A percentile compares a stretch with the other conserved stretches of the same genome.
Evolutionary conservation across 2,888 invertebrate genomes (phyloP).

Genomic region (Alcis repandata): DNA sequence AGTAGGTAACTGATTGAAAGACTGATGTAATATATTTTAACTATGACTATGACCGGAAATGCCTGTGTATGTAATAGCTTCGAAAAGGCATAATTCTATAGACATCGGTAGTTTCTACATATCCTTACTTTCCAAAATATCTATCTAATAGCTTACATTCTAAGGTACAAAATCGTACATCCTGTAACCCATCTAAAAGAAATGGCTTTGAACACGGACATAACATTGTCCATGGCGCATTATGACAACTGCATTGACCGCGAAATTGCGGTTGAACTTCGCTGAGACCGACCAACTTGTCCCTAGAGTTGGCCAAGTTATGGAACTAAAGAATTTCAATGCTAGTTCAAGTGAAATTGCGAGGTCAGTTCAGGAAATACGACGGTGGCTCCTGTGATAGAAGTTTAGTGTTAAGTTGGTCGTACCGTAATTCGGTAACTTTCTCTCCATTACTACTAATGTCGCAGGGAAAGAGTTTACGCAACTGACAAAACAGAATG

Average conservation of each 20-base stretch:
- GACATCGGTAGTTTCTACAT: too few relatives aligned
- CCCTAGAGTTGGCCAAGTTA: not conserved
- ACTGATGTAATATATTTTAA: too few relatives aligned
- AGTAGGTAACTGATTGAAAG: too few relatives aligned
- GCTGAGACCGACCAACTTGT: not conserved
- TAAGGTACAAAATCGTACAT: too few relatives aligned
- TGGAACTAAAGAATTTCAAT: not conserved
- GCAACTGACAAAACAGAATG: conserved; percentile 42
- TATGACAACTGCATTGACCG: conserved; percentile 57
- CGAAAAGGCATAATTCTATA: too few relatives aligned
- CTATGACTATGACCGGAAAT: too few relatives aligned
- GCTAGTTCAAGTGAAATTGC: not conserved
- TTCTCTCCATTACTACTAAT: conserved; percentile 49
- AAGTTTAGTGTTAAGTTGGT: not conserved
- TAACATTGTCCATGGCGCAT: conserved; percentile 48
- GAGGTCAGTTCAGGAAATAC: not conserved
- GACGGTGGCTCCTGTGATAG: not conserved
- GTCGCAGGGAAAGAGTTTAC: conserved; percentile 44
- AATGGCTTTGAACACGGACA: not conserved
- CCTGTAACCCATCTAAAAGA: not conserved
- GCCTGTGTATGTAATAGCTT: too few relatives aligned
- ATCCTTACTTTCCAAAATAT: too few relatives aligned
- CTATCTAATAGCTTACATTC: too few relatives aligned
- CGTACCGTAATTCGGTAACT: conserved; percentile 38
- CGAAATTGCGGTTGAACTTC: conserved; percentile 57